Evolutionary conservation across 1,140 invertebrate genomes (phyloP), one percentile per base, ranked within the genome.

Genomic region (Thalassaphorura encarpata): DNA sequence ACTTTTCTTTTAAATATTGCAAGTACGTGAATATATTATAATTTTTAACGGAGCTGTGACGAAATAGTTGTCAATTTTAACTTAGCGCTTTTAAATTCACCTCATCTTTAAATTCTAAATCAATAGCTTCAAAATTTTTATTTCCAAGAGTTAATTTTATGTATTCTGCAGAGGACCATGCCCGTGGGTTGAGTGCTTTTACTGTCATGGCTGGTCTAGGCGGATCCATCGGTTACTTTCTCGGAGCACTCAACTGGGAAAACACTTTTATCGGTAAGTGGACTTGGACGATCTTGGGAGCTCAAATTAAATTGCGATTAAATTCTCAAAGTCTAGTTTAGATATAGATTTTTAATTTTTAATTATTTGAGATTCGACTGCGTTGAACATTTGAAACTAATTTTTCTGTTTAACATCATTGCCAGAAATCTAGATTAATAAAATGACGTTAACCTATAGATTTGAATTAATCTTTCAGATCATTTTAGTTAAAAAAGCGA

Each of bases 171-270:
- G 89, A 92, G 74, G 92, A 97, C 69, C 92, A 97, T 68, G 85
- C 89, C 0, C 80, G 80, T 62, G 93, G 94, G 1, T 72, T 97
- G 1, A 95, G 89, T 59, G 94, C 90, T 1, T 97, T 97, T 66
- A 96, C 92, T 0, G 81, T 96, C 54, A 95, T 97, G 90, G 92
- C 93, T 1, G 94, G 93, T 0, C 72, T 96, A 0, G 94, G 94
- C 6, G 93, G 94, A 15, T 88, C 88, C 63, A 80, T 96, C 69
- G 94, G 93, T 0, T 97, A 97, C 69, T 82, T 85, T 2, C 78
- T 97, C 63, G 91, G 92, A 16, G 91, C 87, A 0, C 85, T 96
- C 24, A 86, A 96, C 69, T 97, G 93, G 93, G 87, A 93, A 67
- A 80, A 78, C 40, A 91, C 86, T 0, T 73, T 79, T 52, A 76